Percentiles rank a stretch among this genome's conserved stretches.
phyloP scores from a whole-genome alignment of 2,888 invertebrate species.

The Caenorhabditis virilis region DNA sequence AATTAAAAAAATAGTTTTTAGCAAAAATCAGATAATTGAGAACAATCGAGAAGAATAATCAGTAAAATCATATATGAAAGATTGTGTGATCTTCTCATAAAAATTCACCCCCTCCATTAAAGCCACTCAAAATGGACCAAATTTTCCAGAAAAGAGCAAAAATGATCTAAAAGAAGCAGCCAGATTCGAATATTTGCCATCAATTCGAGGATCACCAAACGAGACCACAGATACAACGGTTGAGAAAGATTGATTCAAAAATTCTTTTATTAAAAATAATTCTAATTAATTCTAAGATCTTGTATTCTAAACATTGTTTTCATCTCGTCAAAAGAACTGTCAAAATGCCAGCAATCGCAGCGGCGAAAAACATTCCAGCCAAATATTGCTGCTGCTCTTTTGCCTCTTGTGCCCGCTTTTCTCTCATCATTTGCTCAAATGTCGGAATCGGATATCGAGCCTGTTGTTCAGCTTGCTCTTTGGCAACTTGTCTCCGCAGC shows the following conservation, averaged over 20 bases:
- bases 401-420: constrained; percentile 42
- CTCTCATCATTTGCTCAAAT: constrained; percentile 58
- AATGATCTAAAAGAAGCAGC: constrained; percentile 11
- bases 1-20: too few relatives aligned
- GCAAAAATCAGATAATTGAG: too few relatives aligned
- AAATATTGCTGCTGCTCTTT: constrained; percentile 41
- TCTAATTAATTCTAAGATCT: not conserved
- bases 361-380: constrained; percentile 37
- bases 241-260: not conserved
- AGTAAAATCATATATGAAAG: too few relatives aligned
- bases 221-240: constrained; percentile 32
- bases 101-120: too few relatives aligned
- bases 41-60: too few relatives aligned
- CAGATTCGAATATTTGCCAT: constrained; percentile 5
- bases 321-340: constrained; percentile 25
- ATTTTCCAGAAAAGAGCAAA: constrained; percentile 27
- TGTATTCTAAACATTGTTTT: too few relatives aligned
- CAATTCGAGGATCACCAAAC: constrained; percentile 32
- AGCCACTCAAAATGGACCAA: too few relatives aligned
- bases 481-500: constrained; percentile 46
- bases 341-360: constrained; percentile 25
- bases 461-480: constrained; percentile 50
- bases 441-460: constrained; percentile 57
- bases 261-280: not conserved
- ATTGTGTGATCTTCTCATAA: too few relatives aligned